Evolutionary conservation across 2,888 invertebrate genomes (phyloP), one percentile per base, ranked within the genome.

Genomic region (Phengaris alcon): DNA sequence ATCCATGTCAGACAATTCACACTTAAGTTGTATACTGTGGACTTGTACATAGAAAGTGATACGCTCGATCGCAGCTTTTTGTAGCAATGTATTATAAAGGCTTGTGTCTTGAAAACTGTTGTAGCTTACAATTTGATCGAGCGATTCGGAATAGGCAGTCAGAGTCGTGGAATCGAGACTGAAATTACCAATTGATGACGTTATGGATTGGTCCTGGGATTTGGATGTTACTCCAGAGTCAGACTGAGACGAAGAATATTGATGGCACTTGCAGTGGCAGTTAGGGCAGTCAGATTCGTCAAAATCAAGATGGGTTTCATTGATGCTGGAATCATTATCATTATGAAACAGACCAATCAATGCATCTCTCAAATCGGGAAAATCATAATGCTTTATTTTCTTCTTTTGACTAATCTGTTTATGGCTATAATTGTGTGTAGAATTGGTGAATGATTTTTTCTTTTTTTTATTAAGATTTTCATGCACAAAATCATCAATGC

Each of bases 31-130:
- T 9, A 93, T 88, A 70, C 90, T 90, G 75, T 93, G 93, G 0
- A 89, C 93, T 87, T 91, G 90, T 0, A 93, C 86, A 10, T 93
- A 93, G 82, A 93, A 93, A 0, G 88, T 91, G 10, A 93, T 89
- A 0, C 93, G 84, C 79, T 93, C 93, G 2, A 92, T 88, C 0
- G 93, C 89, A 8, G 92, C 83, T 77, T 90, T 90, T 75, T 92
- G 90, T 0, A 91, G 84, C 2, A 93, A 48, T 0, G 85, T 85
- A 57, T 78, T 84, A 73, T 86, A 88, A 0, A 93, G 79, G 44
- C 86, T 90, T 0, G 87, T 83, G 52, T 93, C 91, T 70, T 92
- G 84, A 75, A 91, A 93, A 76, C 93, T 93, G 73, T 87, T 90
- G 83, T 90, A 93, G 76, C 91, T 93, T 0, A 92, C 83, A 0